phyloP scores from a whole-genome alignment of 2,888 invertebrate genomes.

The Ectemnius continuus region DNA sequence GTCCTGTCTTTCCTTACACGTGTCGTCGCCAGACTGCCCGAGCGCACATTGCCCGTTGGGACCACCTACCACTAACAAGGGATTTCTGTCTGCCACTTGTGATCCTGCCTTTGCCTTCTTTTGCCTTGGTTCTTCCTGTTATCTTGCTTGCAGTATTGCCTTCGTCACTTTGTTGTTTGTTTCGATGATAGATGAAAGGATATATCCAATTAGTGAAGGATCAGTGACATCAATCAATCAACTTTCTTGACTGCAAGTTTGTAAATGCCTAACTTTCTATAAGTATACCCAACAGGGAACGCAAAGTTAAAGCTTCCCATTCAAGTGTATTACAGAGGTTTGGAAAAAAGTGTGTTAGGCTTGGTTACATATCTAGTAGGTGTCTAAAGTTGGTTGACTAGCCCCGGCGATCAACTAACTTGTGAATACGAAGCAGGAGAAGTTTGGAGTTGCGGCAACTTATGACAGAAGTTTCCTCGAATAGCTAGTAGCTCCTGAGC shows the following conservation, averaged over 20 bases:
- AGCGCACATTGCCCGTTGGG: conserved; percentile 36
- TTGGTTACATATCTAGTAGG: background rate
- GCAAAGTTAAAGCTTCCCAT: conserved; percentile 19
- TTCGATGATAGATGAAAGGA: no score
- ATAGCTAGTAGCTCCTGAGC: conserved; percentile 1
- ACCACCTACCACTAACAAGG: conserved; percentile 56
- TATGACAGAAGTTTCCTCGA: conserved; percentile 5
- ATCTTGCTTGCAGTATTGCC: no score
- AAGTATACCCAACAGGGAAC: no score
- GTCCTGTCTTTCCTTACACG: conserved; percentile 58
- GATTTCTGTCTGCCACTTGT: conserved; percentile 41
- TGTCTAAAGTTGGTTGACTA: background rate
- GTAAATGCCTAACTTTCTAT: no score
- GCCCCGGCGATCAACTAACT: background rate
- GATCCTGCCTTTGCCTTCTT: background rate
- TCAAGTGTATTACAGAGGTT: conserved; percentile 27
- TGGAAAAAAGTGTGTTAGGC: background rate
- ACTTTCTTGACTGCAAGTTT: no score
- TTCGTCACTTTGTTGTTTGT: no score
- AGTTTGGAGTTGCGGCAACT: background rate
- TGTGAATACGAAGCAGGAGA: background rate
- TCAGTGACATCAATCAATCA: no score
- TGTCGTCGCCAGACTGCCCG: conserved; percentile 27
- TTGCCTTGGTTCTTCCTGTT: background rate
- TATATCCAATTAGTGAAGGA: no score